Evolutionary conservation across 2,797 vertebrate species (phyloP).

Genomic region (Danionella dracula): DNA sequence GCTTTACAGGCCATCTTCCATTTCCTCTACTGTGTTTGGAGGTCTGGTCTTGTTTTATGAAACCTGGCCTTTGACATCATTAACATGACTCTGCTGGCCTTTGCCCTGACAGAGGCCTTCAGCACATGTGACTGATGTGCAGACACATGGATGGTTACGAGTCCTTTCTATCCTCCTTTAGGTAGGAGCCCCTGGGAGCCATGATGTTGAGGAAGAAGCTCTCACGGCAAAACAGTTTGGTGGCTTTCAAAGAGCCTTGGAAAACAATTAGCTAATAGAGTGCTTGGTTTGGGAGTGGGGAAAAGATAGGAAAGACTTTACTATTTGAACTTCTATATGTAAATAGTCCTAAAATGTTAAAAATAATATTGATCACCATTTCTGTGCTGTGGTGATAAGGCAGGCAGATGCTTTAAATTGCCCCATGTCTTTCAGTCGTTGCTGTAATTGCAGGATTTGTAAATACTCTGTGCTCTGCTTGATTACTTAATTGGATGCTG

Average conservation of each 20-base stretch:
- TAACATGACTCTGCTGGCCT: conserved; percentile 35
- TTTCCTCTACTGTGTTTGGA: conserved; percentile 36
- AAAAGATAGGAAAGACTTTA: background rate
- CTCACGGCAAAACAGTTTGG: background rate
- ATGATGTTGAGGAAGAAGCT: conserved; percentile 14
- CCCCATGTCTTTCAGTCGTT: background rate
- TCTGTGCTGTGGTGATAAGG: background rate
- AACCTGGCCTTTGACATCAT: conserved; percentile 42
- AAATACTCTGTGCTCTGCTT: background rate
- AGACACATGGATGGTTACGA: conserved; percentile 23
- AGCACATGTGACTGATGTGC: conserved; percentile 11
- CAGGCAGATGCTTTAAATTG: background rate
- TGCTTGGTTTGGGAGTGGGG: background rate
- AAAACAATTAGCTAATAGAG: background rate
- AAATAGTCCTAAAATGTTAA: background rate
- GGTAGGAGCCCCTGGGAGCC: conserved; percentile 23
- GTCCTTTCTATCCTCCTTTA: conserved; percentile 12
- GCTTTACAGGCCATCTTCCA: conserved; percentile 33
- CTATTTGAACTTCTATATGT: conserved; percentile 4
- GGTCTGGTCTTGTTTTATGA: conserved; percentile 30
- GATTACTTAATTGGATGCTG: conserved; percentile 8
- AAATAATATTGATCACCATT: background rate
- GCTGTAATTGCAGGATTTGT: background rate
- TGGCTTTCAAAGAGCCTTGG: background rate
- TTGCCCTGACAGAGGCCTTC: conserved; percentile 2